A percentile compares a stretch with the other conserved stretches of the same genome.
These are phyloP conservation scores for Drepana falcataria DNA, from an alignment of 2,888 invertebrate species.

Conservation along the genomic window DNA sequence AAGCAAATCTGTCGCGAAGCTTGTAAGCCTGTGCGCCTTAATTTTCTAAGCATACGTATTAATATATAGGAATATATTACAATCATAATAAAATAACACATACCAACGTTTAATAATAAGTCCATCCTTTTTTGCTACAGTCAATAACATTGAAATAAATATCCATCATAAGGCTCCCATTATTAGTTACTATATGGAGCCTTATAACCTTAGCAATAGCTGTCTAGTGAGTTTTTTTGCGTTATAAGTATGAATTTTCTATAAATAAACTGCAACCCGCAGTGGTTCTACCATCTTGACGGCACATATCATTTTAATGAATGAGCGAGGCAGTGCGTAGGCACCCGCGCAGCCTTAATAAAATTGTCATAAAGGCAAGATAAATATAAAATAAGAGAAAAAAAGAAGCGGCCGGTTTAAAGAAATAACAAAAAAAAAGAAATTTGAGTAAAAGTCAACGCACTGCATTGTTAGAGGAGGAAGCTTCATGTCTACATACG, in stretches of 20 bases:
- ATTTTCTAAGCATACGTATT: no score
- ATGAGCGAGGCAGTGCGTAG: constrained; percentile 51
- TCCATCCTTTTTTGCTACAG: no score
- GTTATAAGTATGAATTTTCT: neutral
- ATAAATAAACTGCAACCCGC: neutral
- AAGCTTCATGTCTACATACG: constrained; percentile 20
- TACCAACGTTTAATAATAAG: no score
- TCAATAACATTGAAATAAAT: no score
- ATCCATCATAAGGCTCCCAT: no score
- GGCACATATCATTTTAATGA: constrained; percentile 54
- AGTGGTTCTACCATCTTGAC: constrained; percentile 24
- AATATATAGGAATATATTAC: no score
- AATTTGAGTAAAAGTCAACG: constrained; percentile 40
- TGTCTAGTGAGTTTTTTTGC: no score
- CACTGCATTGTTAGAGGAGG: constrained; percentile 40
- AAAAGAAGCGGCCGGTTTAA: constrained; percentile 24
- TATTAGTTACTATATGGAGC: no score
- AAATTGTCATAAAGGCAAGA: constrained; percentile 66
- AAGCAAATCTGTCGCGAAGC: no score
- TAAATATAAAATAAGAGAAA: constrained; percentile 49
- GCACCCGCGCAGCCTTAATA: constrained; percentile 56
- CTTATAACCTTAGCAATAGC: no score
- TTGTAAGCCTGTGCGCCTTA: no score
- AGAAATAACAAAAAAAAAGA: constrained; percentile 28
- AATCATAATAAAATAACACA: no score